Percentiles rank a stretch among this genome's conserved stretches.
phyloP scores from a whole-genome alignment of 2,888 invertebrate species.

The Brachypalpus laphriformis region DNA sequence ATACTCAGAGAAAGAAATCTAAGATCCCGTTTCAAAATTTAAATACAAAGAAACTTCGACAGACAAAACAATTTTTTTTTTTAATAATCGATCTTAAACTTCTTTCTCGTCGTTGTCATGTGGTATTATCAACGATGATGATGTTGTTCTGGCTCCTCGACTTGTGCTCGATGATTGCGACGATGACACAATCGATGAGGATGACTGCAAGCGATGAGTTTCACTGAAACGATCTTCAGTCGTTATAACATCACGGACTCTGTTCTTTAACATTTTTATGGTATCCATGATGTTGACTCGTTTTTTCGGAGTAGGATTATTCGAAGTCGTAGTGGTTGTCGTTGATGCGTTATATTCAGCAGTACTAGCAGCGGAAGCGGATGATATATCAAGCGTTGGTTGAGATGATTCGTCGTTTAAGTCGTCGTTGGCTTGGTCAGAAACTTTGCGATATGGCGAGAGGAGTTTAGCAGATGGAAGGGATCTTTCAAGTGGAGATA shows the following conservation, averaged over 20 bases:
- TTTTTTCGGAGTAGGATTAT: conserved; percentile 50
- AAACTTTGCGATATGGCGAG: conserved; percentile 56
- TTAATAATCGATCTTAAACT: conserved; percentile 31
- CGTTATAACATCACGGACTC: conserved; percentile 69
- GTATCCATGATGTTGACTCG: conserved; percentile 71
- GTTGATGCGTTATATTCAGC: conserved; percentile 35
- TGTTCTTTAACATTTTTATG: conserved; percentile 64
- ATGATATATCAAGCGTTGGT: conserved; percentile 64
- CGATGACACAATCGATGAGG: no score
- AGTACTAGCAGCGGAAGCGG: conserved; percentile 55
- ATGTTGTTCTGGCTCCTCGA: conserved; percentile 32
- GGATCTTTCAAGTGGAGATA: conserved; percentile 27
- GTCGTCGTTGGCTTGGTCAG: conserved; percentile 43
- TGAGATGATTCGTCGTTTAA: conserved; percentile 52
- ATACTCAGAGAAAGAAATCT: conserved; percentile 55
- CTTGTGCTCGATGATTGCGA: conserved; percentile 46
- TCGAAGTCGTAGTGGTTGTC: conserved; percentile 19
- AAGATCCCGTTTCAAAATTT: conserved; percentile 12
- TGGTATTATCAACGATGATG: conserved; percentile 47
- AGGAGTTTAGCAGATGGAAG: conserved; percentile 38
- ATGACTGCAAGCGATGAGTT: conserved; percentile 64
- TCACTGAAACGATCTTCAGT: conserved; percentile 71
- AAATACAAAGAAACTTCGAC: not conserved
- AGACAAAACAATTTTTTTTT: not conserved
- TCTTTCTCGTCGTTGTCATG: conserved; percentile 60